phyloP scores from a whole-genome alignment of 2,113 vertebrate species.

The Chinchilla lanigera region DNA sequence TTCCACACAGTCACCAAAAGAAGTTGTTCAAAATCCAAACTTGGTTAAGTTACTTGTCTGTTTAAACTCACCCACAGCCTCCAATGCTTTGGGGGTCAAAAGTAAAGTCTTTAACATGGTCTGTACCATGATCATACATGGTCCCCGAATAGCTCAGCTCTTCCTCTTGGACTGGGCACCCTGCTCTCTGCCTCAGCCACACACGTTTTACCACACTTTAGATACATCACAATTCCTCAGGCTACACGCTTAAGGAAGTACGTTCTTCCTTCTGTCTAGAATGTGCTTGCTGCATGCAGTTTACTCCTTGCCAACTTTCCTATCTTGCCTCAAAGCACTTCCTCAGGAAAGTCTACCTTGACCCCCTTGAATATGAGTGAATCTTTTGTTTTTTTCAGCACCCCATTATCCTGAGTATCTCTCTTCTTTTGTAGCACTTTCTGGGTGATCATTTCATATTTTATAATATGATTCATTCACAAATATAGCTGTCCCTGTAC shows the following conservation, averaged over 20 bases:
- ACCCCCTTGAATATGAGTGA: background rate
- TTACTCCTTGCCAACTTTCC: background rate
- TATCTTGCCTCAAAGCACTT: background rate
- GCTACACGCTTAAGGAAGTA: rapidly evolving
- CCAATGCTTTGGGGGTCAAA: background rate
- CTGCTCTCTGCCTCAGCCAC: background rate
- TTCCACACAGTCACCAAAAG: background rate
- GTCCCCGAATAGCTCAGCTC: rapidly evolving
- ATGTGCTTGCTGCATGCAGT: background rate
- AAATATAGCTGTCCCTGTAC: background rate
- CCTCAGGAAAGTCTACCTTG: background rate
- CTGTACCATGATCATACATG: rapidly evolving
- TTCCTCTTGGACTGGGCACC: background rate
- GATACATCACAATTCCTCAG: background rate
- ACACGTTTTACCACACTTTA: background rate
- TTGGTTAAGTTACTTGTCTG: background rate
- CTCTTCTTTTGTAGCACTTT: background rate
- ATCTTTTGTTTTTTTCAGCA: background rate
- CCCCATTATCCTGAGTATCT: background rate
- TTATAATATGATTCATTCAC: background rate
- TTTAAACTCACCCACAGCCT: background rate
- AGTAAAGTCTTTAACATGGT: background rate
- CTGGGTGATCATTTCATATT: background rate
- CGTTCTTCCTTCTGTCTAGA: background rate
- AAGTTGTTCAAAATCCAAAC: background rate